Evolutionary conservation across 2,113 vertebrate species (phyloP), one percentile per base, ranked within the genome.

Genomic region (Shinisaurus crocodilurus): DNA sequence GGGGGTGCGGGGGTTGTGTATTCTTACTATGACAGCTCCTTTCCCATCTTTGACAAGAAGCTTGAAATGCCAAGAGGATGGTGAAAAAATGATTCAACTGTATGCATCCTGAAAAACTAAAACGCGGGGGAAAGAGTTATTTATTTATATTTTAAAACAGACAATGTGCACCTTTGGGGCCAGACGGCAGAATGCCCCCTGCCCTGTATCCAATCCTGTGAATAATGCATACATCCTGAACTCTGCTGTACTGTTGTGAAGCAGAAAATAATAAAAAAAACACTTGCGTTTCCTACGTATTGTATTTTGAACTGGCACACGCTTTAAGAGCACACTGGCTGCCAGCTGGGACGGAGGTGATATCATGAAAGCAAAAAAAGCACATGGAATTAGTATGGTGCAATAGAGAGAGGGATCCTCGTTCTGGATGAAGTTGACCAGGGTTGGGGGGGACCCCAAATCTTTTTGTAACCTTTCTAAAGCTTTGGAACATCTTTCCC

Each of bases 241-340:
- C 84, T 86, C 90, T 92, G 91, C 92, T 93, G 93, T 89, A 90
- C 54, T 90, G 92, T 86, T 87, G 77, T 82, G 93, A 94, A 94
- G 45, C 88, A 94, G 92, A 95, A 94, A 93, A 76, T 82, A 89
- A 94, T 94, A 94, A 89, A 57, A 82, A 94, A 85, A 95, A 92
- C 90, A 93, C n/a, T 91, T 77, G 16, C 32, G 20, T 70, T 96
- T 95, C 94, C 94, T 93, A 91, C 63, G 91, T 37, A 82, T 85
- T 84, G 85, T 67, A 50, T 75, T 90, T 69, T 87, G 91, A 93
- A 92, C 65, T 86, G 92, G 81, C 77, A 94, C 83, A 27, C 88
- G 86, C 86, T 1, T 50, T 85, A 40, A 29, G 3, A 57, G 81
- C 37, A 50, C 1, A 32, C 0, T 18, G 3, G 32, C 34, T 34